These are phyloP conservation scores for Taxidea taxus DNA, from an alignment of 2,113 vertebrate species.

Conservation along the genomic window DNA sequence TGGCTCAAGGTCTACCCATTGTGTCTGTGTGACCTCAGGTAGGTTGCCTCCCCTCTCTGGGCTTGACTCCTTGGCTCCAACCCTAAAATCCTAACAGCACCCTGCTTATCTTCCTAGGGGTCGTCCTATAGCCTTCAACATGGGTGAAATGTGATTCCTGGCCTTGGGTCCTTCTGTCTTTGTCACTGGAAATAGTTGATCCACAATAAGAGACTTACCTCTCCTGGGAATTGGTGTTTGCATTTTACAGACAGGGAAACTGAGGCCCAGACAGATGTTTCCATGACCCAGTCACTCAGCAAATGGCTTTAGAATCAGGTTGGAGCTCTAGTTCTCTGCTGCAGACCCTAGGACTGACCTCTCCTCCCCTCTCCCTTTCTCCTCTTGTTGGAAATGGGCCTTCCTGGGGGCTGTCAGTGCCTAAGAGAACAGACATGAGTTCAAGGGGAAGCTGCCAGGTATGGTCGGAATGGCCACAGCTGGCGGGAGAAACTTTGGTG, in stretches of 20 bases:
- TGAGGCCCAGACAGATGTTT: not conserved
- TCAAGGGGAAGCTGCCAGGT: not conserved
- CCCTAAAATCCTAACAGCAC: not conserved
- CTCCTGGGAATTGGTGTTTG: not conserved
- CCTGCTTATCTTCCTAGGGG: not conserved
- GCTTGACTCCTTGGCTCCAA: not conserved
- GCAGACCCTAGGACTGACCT: rapidly evolving
- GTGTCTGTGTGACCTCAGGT: not conserved
- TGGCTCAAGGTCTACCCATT: not conserved
- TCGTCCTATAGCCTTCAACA: not conserved
- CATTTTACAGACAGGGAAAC: not conserved
- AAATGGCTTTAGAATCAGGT: not conserved
- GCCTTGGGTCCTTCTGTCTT: not conserved
- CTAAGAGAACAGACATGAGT: not conserved
- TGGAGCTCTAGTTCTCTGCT: not conserved
- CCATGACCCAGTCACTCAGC: rapidly evolving
- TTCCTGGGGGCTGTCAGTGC: not conserved
- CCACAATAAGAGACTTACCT: not conserved
- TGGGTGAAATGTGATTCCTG: not conserved
- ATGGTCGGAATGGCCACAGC: not conserved
- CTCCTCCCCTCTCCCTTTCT: no score
- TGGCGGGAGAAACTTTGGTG: not conserved
- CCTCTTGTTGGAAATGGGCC: not conserved
- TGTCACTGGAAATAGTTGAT: not conserved
- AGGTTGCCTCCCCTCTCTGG: not conserved